Evolutionary conservation across 2,797 vertebrate species (phyloP).

Genomic region (Poliocrania exsul): DNA sequence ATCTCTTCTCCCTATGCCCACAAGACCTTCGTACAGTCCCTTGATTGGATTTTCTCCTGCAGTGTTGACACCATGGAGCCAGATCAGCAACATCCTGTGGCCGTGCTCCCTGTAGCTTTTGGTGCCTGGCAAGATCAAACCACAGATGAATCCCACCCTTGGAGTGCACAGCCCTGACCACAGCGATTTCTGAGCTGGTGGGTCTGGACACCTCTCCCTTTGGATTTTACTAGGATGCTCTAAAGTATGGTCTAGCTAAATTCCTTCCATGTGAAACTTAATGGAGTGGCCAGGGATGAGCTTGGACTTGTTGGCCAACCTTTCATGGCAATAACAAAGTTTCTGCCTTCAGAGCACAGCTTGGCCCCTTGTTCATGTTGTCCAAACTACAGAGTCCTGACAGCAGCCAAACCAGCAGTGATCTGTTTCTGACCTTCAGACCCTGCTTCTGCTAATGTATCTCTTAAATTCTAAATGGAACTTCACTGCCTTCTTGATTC

Average conservation of each 20-base stretch:
- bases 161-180: accelerated
- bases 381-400: neutral
- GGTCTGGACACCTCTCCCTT: neutral
- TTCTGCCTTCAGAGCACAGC: neutral
- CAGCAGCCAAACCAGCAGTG: neutral
- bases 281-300: neutral
- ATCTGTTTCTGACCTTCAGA: neutral
- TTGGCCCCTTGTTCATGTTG: neutral
- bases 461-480: neutral
- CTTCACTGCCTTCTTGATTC: neutral
- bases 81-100: conserved; percentile 90
- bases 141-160: neutral
- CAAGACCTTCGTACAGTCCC: conserved; percentile 87
- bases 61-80: conserved; percentile 83
- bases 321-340: neutral
- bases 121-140: conserved; percentile 73
- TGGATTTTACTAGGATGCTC: neutral
- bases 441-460: neutral
- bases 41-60: conserved; percentile 89
- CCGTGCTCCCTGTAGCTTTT: conserved; percentile 92
- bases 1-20: conserved; percentile 84
- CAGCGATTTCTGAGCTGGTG: neutral
- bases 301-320: neutral
- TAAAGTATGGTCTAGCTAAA: neutral
- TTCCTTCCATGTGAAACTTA: neutral